These are phyloP conservation scores for Bombus picipes DNA, from an alignment of 1,140 invertebrate species.

Conservation along the genomic window DNA sequence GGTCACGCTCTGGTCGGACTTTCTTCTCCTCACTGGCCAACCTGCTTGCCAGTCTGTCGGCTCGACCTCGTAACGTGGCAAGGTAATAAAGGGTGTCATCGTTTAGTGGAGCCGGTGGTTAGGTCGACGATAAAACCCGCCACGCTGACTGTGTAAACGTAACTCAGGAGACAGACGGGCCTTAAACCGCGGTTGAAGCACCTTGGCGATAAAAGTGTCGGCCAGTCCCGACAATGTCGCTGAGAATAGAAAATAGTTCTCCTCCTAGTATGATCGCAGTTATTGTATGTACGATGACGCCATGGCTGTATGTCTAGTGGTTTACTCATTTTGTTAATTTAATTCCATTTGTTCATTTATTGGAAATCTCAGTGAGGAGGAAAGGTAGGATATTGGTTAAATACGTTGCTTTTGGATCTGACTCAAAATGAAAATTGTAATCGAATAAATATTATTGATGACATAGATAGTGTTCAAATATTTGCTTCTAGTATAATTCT, in stretches of 20 bases:
- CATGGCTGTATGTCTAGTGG: not conserved
- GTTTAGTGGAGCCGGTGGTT: constrained; percentile 58
- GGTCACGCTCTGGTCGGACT: constrained; percentile 26
- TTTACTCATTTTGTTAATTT: not conserved
- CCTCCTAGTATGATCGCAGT: too few relatives aligned
- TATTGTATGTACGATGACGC: not conserved
- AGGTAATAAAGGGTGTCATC: constrained; percentile 68
- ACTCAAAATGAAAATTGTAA: not conserved
- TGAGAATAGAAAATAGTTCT: not conserved
- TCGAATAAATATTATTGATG: too few relatives aligned
- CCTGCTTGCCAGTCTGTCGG: not conserved
- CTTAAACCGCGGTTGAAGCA: constrained; percentile 64
- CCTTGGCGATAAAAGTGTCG: constrained; percentile 58
- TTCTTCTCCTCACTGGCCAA: not conserved
- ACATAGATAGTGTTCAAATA: too few relatives aligned
- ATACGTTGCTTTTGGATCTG: too few relatives aligned
- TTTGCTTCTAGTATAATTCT: not conserved
- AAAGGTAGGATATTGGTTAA: too few relatives aligned
- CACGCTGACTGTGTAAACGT: constrained; percentile 59
- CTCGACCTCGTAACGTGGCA: constrained; percentile 5
- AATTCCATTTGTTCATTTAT: not conserved
- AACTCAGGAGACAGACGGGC: constrained; percentile 55
- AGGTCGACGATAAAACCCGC: constrained; percentile 62
- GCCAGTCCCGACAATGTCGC: constrained; percentile 12
- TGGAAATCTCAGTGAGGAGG: not conserved